Evolutionary conservation across 2,888 invertebrate species (phyloP), one percentile per base, ranked within the genome.

Genomic region (Escarpia spicata): DNA sequence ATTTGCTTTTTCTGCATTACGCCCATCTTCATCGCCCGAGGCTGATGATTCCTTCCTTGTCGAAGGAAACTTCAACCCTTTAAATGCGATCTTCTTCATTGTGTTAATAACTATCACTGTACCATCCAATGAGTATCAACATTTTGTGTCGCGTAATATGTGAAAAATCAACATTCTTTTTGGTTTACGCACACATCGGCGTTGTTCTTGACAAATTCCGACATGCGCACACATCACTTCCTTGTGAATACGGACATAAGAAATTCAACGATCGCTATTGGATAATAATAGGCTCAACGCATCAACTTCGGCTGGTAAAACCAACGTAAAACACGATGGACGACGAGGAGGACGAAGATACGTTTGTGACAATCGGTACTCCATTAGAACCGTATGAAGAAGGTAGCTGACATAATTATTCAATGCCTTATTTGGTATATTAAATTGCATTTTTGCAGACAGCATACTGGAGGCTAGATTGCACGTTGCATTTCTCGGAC

Each of bases 381-480:
- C 97, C 98, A 0, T 96, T 99, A 90, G 98, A 98, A 52, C 98
- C 98, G 0, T 97, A 98, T 93, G 98, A 98, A 95, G 98, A 98
- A 97, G 98, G 98, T 98, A 93, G 10, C 58, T 91, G 45, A 91
- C 45, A 37, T 44, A 37, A 31, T 37, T 37, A 37, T 37, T 1
- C 37, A 37, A 37, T 92, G 52, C n/a, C 15, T 58, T 31, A 52
- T 52, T 26, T 75, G 75, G 75, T 75, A 75, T 26, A 75, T n/a
- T 75, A 6, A 26, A 75, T 75, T 15, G 15, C 75, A 19, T 75
- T 26, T 26, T 26, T 75, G 6, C 19, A n/a, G n/a, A 26, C 19
- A 26, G 19, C 26, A n/a, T 26, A 6, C 4, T 75, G 75, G 75
- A 19, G 15, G 26, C 52, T 52, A 15, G 52, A 12, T 52, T 52